Percentiles rank a stretch among this genome's conserved stretches.
Evolutionary conservation across 2,797 vertebrate species (phyloP).

Genomic region (Cuculus canorus): DNA sequence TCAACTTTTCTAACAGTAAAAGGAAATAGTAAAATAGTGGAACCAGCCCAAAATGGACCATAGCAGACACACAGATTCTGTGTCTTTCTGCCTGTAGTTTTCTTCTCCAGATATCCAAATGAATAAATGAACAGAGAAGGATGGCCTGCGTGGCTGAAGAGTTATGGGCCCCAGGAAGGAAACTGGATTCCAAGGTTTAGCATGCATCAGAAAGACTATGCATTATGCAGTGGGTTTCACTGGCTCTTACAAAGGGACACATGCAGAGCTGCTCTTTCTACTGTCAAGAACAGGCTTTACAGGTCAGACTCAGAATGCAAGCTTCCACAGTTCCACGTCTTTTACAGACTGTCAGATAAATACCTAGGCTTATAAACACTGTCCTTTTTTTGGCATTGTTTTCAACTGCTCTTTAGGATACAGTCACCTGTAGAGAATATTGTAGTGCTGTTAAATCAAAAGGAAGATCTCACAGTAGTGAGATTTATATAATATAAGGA

Average conservation of each 20-base stretch:
- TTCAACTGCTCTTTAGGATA: not conserved
- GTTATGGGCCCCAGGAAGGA: not conserved
- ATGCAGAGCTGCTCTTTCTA: not conserved
- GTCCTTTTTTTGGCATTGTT: not conserved
- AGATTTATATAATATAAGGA: not conserved
- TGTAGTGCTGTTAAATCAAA: not conserved
- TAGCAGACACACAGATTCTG: not conserved
- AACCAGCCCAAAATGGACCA: not conserved
- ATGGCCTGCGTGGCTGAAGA: not conserved
- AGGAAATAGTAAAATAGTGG: not conserved
- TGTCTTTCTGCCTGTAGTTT: not conserved
- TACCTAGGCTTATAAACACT: not conserved
- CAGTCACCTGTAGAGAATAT: not conserved
- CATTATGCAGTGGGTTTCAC: not conserved
- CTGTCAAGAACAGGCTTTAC: not conserved
- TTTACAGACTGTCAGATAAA: not conserved
- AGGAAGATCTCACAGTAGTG: not conserved
- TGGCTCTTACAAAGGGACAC: not conserved
- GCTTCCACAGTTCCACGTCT: not conserved
- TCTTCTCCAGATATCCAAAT: not conserved
- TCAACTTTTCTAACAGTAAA: not conserved
- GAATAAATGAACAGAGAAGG: not conserved
- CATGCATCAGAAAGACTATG: not conserved
- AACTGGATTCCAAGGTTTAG: not conserved
- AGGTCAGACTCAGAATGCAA: not conserved